phyloP scores from a whole-genome alignment of 2,797 vertebrate genomes.

The Margarornis squamiger region DNA sequence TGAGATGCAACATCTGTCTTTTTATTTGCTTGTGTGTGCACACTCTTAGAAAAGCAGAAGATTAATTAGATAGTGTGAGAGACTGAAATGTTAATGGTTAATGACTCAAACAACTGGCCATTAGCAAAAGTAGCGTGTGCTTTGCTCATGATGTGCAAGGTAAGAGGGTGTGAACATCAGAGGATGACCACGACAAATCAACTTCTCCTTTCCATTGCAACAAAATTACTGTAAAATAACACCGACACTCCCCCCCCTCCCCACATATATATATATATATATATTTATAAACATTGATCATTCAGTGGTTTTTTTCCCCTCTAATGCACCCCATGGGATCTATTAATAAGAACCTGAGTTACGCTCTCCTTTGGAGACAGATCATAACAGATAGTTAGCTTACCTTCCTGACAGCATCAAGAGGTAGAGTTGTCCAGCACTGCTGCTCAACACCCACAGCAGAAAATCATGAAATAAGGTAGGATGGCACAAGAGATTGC shows the following conservation, averaged over 20 bases:
- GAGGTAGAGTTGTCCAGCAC: background rate
- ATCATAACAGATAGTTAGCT: background rate
- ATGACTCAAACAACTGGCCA: background rate
- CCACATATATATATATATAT: no score
- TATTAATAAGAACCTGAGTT: background rate
- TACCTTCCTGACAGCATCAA: background rate
- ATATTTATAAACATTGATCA: background rate
- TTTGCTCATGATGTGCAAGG: background rate
- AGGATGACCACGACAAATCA: accelerated
- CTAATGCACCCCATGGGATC: background rate
- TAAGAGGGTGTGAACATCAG: background rate
- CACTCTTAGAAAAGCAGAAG: background rate
- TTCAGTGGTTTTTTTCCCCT: no score
- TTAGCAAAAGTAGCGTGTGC: background rate
- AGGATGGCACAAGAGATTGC: background rate
- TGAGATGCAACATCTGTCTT: background rate
- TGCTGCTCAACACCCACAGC: background rate
- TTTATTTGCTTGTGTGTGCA: background rate
- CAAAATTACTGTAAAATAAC: background rate
- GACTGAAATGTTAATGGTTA: background rate
- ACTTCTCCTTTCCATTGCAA: background rate
- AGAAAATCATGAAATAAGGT: background rate
- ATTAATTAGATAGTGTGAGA: background rate
- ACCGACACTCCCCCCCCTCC: no score
- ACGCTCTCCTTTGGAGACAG: accelerated